A percentile compares a stretch with the other conserved stretches of the same genome.
These are phyloP conservation scores for Notodonta ziczac DNA, from an alignment of 2,888 invertebrate species.

Conservation along the genomic window DNA sequence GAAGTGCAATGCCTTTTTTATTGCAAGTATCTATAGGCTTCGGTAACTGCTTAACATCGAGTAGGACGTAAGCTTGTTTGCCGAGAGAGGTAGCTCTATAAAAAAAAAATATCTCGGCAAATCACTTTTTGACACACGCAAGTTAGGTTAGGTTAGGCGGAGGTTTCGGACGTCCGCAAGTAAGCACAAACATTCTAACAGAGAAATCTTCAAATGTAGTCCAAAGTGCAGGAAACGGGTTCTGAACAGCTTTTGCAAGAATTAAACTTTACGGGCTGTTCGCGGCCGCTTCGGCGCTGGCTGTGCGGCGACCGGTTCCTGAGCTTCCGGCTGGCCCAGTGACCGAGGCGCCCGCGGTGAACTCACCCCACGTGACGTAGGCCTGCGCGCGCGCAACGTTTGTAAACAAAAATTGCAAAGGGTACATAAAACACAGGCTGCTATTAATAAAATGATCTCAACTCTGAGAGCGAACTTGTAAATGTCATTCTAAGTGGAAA, in stretches of 20 bases:
- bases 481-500: too few relatives aligned
- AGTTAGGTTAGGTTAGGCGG: too few relatives aligned
- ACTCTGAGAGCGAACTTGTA: too few relatives aligned
- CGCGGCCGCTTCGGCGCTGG: slow-evolving; percentile 13
- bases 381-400: background rate
- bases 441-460: too few relatives aligned
- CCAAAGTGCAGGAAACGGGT: background rate
- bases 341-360: slow-evolving; percentile 36
- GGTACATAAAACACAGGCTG: too few relatives aligned
- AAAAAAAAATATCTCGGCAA: too few relatives aligned
- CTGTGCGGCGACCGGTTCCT: slow-evolving; percentile 25
- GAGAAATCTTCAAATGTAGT: slow-evolving; percentile 2
- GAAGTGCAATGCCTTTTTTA: too few relatives aligned
- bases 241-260: background rate
- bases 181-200: background rate
- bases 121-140: too few relatives aligned
- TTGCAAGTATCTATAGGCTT: too few relatives aligned
- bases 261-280: background rate
- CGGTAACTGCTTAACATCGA: too few relatives aligned
- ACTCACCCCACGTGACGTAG: slow-evolving; percentile 13
- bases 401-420: background rate
- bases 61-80: too few relatives aligned
- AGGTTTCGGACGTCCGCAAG: background rate
- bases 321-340: slow-evolving; percentile 47
- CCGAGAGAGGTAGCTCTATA: too few relatives aligned